A percentile compares a stretch with the other conserved stretches of the same genome.
phyloP scores from a whole-genome alignment of 2,113 vertebrate genomes.

The Aythya baeri region DNA sequence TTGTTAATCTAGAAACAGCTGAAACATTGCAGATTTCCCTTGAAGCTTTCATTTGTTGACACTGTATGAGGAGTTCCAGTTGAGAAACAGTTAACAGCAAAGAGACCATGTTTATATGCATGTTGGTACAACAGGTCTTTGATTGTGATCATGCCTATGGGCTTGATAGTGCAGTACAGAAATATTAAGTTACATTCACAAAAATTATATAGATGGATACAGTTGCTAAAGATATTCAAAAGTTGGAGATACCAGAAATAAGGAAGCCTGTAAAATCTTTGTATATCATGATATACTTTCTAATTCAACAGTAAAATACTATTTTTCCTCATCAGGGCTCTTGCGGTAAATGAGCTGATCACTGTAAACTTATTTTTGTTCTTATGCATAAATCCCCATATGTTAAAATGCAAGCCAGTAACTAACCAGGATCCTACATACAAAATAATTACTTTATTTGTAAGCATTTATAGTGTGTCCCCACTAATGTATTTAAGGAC shows the following conservation, averaged over 20 bases:
- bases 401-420: not conserved
- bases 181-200: not conserved
- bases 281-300: not conserved
- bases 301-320: not conserved
- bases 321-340: not conserved
- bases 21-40: conserved; percentile 15
- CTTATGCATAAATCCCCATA: not conserved
- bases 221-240: conserved; percentile 1
- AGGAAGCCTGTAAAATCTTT: not conserved
- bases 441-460: not conserved
- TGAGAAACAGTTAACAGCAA: conserved; percentile 30
- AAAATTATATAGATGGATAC: not conserved
- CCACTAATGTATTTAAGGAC: not conserved
- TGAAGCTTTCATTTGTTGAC: conserved; percentile 37
- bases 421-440: not conserved
- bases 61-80: conserved; percentile 38
- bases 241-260: not conserved
- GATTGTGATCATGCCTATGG: not conserved
- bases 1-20: conserved; percentile 41
- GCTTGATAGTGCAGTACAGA: not conserved
- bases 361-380: not conserved
- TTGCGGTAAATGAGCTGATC: not conserved
- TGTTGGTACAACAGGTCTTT: not conserved
- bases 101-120: not conserved
- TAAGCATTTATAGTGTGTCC: not conserved